phyloP scores from a whole-genome alignment of 2,113 vertebrate genomes.

The Ctenodactylus gundi region DNA sequence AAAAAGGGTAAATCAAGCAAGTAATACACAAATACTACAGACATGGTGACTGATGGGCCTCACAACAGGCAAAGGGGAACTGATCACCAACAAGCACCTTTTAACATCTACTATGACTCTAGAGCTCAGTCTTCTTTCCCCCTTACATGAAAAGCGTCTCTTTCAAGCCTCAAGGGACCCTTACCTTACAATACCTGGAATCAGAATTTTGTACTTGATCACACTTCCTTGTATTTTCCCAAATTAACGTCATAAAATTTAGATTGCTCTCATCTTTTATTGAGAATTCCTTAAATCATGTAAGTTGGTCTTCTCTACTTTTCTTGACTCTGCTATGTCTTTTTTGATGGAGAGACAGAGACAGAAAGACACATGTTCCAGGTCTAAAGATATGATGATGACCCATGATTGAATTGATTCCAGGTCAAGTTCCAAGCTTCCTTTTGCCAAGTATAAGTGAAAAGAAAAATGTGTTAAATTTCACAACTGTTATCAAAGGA shows the following conservation, averaged over 20 bases:
- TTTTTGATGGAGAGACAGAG: conserved; percentile 22
- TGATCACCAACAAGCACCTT: not conserved
- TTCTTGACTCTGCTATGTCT: not conserved
- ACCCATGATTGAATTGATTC: conserved; percentile 48
- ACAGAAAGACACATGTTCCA: conserved; percentile 40
- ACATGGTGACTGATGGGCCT: not conserved
- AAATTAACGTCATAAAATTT: conserved; percentile 19
- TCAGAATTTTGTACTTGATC: not conserved
- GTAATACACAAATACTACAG: not conserved
- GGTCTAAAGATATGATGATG: conserved; percentile 55
- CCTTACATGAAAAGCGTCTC: not conserved
- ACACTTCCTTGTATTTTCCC: not conserved
- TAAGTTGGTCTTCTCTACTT: not conserved
- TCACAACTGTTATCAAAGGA: conserved; percentile 61
- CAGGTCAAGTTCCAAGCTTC: conserved; percentile 60
- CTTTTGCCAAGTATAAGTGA: conserved; percentile 52
- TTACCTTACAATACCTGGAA: not conserved
- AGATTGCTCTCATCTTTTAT: conserved; percentile 14
- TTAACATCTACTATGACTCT: not conserved
- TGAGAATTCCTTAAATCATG: not conserved
- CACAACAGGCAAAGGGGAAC: not conserved
- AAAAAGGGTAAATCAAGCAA: not conserved
- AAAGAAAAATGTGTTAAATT: conserved; percentile 71
- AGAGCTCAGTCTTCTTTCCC: not conserved
- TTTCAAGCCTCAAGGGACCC: not conserved